Evolutionary conservation across 2,113 vertebrate species (phyloP).

Genomic region (Phrynosoma blainvillii): DNA sequence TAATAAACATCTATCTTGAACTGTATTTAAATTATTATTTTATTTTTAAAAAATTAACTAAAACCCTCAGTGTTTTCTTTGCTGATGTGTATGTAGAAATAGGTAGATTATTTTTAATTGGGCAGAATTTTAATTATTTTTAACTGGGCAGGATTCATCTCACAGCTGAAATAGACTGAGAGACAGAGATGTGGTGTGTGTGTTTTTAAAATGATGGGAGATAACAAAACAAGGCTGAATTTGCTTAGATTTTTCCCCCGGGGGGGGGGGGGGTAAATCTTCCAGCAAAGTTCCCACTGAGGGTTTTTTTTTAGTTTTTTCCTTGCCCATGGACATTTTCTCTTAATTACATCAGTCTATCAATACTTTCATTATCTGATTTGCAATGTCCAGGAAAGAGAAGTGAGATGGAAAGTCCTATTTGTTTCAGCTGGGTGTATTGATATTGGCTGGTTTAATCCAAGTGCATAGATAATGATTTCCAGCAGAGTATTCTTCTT

Average conservation of each 20-base stretch:
- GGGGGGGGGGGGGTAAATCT: background rate
- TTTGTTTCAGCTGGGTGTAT: conserved; percentile 7
- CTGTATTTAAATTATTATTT: too few relatives aligned
- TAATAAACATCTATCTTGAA: too few relatives aligned
- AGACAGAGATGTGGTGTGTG: conserved; percentile 1
- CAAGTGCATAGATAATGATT: background rate
- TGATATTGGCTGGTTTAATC: background rate
- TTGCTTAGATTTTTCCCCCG: conserved; percentile 20
- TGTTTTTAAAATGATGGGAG: background rate
- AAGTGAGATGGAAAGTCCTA: background rate
- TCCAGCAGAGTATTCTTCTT: background rate
- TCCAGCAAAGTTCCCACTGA: conserved; percentile 30
- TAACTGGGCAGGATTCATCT: background rate
- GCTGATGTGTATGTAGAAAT: background rate
- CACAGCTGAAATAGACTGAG: background rate
- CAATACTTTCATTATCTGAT: conserved; percentile 35
- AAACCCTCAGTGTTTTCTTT: background rate
- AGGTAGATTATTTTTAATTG: background rate
- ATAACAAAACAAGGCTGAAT: background rate
- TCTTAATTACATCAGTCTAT: conserved; percentile 39
- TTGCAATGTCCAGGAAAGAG: background rate
- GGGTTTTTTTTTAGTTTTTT: background rate
- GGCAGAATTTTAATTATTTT: background rate
- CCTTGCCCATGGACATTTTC: conserved; percentile 29
- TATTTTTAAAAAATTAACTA: background rate